Evolutionary conservation across 1,140 invertebrate species (phyloP).

Genomic region (Helicoverpa zea): DNA sequence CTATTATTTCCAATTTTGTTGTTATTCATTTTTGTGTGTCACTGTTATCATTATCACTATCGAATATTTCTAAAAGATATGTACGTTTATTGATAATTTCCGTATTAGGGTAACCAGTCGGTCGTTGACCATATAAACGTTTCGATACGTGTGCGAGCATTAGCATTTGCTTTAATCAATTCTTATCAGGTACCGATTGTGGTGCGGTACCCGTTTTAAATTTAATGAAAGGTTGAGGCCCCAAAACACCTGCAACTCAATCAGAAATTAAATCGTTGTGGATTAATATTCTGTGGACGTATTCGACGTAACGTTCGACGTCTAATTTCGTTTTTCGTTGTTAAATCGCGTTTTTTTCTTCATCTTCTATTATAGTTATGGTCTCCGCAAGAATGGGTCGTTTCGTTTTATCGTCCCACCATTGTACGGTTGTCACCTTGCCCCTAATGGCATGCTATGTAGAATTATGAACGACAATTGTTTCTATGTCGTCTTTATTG

Average conservation of each 20-base stretch:
- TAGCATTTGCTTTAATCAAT: slow-evolving; percentile 50
- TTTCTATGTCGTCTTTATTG: slow-evolving; percentile 33
- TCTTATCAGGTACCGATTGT: slow-evolving; percentile 50
- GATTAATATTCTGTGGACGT: slow-evolving; percentile 68
- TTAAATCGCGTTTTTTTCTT: slow-evolving; percentile 45
- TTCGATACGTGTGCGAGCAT: slow-evolving; percentile 8
- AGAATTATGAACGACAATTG: slow-evolving; percentile 42
- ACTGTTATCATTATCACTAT: slow-evolving; percentile 28
- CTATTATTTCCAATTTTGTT: slow-evolving; percentile 9
- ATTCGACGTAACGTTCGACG: slow-evolving; percentile 17
- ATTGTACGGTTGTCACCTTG: slow-evolving; percentile 59
- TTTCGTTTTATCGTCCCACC: slow-evolving; percentile 54
- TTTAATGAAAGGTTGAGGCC: slow-evolving; percentile 51
- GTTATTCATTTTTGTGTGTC: slow-evolving; percentile 35
- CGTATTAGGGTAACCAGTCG: slow-evolving; percentile 19
- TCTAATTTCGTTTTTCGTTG: slow-evolving; percentile 37
- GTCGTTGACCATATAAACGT: slow-evolving; percentile 51
- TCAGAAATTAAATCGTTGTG: slow-evolving; percentile 58
- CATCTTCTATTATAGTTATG: slow-evolving; percentile 56
- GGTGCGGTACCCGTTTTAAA: slow-evolving; percentile 49
- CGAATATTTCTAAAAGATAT: background rate
- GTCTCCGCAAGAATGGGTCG: slow-evolving; percentile 48
- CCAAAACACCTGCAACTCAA: slow-evolving; percentile 52
- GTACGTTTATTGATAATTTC: slow-evolving; percentile 6
- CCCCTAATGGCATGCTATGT: slow-evolving; percentile 39